A percentile compares a stretch with the other conserved stretches of the same genome.
Conservation (phyloP, 2,888 invertebrate species). For the Drosophila pseudotakahashii region DNA sequence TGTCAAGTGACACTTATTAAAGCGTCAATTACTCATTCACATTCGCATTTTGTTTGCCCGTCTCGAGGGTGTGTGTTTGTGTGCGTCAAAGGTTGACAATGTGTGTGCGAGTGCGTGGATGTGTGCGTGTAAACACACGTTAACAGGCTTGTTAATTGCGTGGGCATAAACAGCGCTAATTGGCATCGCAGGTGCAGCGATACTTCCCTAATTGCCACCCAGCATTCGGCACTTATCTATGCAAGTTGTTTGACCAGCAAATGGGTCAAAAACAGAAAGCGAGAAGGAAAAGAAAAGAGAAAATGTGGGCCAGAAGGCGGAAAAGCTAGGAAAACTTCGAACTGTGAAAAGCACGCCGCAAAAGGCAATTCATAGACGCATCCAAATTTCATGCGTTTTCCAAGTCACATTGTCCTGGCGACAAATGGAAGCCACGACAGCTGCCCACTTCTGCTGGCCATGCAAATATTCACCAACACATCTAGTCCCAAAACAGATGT, state of each 20-base stretch:
- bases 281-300: background rate
- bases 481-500: background rate
- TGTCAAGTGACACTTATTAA: constrained; percentile 63
- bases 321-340: constrained; percentile 1
- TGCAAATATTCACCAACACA: constrained; percentile 49
- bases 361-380: constrained; percentile 31
- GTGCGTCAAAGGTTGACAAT: constrained; percentile 31
- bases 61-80: constrained; percentile 31
- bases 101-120: constrained; percentile 5
- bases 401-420: constrained; percentile 16
- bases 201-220: constrained; percentile 29
- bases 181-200: constrained; percentile 34
- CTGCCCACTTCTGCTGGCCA: constrained; percentile 44
- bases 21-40: constrained; percentile 63
- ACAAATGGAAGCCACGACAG: constrained; percentile 29
- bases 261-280: background rate
- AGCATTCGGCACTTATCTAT: constrained; percentile 6
- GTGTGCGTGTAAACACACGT: constrained; percentile 35
- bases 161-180: constrained; percentile 53
- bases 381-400: constrained; percentile 25
- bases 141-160: constrained; percentile 48
- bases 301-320: background rate
- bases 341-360: constrained; percentile 27
- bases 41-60: constrained; percentile 49
- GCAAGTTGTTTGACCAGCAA: constrained; percentile 12